Evolutionary conservation across 2,797 vertebrate genomes (phyloP).

Genomic region (Eulemur coronatus): DNA sequence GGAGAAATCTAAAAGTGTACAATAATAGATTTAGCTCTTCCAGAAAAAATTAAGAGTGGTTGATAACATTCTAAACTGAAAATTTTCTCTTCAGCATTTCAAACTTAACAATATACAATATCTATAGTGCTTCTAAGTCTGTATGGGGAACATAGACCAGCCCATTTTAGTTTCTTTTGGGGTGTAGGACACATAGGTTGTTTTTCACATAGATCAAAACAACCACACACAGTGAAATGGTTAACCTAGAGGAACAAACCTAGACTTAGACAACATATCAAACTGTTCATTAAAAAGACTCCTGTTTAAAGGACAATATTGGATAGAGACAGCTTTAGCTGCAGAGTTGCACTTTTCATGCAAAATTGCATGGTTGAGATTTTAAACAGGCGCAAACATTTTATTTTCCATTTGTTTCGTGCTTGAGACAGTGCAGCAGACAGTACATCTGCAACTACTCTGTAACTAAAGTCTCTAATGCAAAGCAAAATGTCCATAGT

Average conservation of each 20-base stretch:
- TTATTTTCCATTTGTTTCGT: constrained; percentile 64
- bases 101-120: neutral
- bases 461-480: neutral
- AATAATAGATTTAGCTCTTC: constrained; percentile 16
- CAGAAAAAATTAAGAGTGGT: constrained; percentile 5
- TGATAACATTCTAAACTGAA: constrained; percentile 27
- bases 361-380: constrained; percentile 79
- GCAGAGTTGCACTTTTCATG: neutral
- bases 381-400: constrained; percentile 84
- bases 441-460: constrained; percentile 46
- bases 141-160: neutral
- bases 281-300: neutral
- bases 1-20: neutral
- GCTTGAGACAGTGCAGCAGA: constrained; percentile 63
- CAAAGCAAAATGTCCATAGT: neutral
- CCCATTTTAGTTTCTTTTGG: neutral
- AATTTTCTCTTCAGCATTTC: constrained; percentile 4
- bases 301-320: neutral
- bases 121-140: neutral
- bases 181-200: neutral
- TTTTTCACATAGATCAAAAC: neutral
- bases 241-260: neutral
- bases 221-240: neutral
- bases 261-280: neutral
- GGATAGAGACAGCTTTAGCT: neutral